Percentiles rank a stretch among this genome's conserved stretches.
Evolutionary conservation across 1,140 invertebrate genomes (phyloP).

Genomic region (Sinonovacula constricta): DNA sequence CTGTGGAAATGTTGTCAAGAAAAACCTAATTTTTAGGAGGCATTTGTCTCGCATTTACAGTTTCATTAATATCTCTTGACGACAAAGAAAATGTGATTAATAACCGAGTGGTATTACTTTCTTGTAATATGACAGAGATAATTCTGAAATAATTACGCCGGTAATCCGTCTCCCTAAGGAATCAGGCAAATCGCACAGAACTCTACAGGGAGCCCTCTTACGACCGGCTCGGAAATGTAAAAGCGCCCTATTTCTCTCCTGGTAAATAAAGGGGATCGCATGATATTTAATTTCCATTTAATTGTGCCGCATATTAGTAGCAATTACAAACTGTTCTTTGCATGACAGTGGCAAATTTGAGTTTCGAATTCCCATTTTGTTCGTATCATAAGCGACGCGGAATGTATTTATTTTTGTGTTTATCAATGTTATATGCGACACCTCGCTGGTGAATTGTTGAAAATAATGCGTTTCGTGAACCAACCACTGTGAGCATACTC

Average conservation of each 20-base stretch:
- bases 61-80: too few relatives aligned
- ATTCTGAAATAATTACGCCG: conserved; percentile 20
- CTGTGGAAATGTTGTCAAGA: too few relatives aligned
- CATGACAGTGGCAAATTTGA: conserved; percentile 28
- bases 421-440: conserved; percentile 48
- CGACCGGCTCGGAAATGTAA: conserved; percentile 20
- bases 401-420: conserved; percentile 24
- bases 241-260: conserved; percentile 15
- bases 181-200: conserved; percentile 3
- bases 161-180: conserved; percentile 18
- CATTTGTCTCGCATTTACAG: too few relatives aligned
- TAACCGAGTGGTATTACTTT: background rate
- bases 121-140: conserved; percentile 38
- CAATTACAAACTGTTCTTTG: conserved; percentile 28
- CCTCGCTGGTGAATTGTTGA: conserved; percentile 28
- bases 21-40: too few relatives aligned
- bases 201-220: conserved; percentile 23
- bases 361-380: conserved; percentile 30
- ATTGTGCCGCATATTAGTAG: conserved; percentile 29
- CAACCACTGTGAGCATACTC: conserved; percentile 9
- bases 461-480: conserved; percentile 43
- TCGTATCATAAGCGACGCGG: conserved; percentile 38
- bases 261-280: conserved; percentile 44
- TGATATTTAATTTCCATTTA: conserved; percentile 45
- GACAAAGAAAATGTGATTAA: background rate